Evolutionary conservation across 2,113 vertebrate species (phyloP).

Genomic region (Heptranchias perlo): DNA sequence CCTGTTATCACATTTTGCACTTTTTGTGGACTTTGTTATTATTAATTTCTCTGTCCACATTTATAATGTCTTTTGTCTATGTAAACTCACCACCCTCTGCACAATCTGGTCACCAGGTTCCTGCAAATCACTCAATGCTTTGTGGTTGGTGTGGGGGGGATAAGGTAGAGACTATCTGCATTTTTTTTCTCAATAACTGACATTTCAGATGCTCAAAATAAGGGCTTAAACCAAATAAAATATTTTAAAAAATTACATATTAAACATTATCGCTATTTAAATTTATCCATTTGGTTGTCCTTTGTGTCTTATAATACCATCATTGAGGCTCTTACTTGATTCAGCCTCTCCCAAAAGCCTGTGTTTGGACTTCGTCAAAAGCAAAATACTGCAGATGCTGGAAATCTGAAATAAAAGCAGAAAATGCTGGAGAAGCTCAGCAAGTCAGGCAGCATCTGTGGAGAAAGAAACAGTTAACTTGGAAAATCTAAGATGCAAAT

Average conservation of each 20-base stretch:
- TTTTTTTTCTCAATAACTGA: background rate
- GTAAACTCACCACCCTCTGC: background rate
- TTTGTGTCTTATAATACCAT: background rate
- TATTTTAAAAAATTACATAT: background rate
- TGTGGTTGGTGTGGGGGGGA: no score
- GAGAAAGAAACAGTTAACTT: no score
- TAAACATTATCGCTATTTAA: background rate
- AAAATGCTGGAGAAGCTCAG: no score
- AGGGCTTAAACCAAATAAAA: background rate
- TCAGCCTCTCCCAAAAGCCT: no score
- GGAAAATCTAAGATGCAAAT: background rate
- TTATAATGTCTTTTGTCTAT: background rate
- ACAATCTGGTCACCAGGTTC: background rate
- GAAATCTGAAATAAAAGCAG: no score
- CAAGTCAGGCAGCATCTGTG: no score
- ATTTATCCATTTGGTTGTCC: background rate
- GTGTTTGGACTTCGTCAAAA: no score
- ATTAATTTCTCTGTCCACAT: background rate
- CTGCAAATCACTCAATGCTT: background rate
- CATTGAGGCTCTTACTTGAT: no score
- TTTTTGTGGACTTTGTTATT: background rate
- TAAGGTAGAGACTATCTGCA: no score
- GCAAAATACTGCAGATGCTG: no score
- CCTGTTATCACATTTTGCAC: background rate
- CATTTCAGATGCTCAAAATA: background rate